Conservation (phyloP, 2,888 invertebrate species). For the Stenolophus ochropezus region DNA sequence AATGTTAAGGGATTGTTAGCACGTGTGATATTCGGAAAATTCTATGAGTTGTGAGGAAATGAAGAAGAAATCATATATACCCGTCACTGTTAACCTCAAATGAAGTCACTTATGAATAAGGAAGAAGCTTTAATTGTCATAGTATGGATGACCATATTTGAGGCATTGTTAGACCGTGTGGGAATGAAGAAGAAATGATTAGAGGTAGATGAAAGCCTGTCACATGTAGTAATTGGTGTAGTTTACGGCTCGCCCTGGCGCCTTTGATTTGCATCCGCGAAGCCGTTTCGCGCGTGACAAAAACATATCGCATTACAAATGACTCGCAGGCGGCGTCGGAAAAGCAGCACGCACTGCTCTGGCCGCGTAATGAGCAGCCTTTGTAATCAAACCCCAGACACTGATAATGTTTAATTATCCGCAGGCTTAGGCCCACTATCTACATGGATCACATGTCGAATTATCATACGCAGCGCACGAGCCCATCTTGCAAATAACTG, state of each 20-base stretch:
- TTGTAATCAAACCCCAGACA: slow-evolving; percentile 51
- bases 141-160: too few species aligned
- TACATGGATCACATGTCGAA: neutral
- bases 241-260: slow-evolving; percentile 67
- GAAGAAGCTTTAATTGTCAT: too few species aligned
- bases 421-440: neutral
- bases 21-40: too few species aligned
- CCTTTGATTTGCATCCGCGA: slow-evolving; percentile 49
- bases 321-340: slow-evolving; percentile 32
- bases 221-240: slow-evolving; percentile 70
- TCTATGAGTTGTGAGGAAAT: too few species aligned
- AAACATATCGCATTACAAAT: slow-evolving; percentile 71
- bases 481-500: too few species aligned
- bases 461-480: too few species aligned
- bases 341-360: slow-evolving; percentile 19
- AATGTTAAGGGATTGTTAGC: too few species aligned
- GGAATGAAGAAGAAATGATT: neutral
- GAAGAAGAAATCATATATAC: too few species aligned
- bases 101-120: too few species aligned
- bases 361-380: slow-evolving; percentile 18
- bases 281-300: slow-evolving; percentile 69
- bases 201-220: neutral
- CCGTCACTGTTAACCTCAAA: too few species aligned
- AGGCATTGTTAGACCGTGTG: too few species aligned
- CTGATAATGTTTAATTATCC: slow-evolving; percentile 58